These are phyloP conservation scores for Nautilus pompilius DNA, from an alignment of 1,140 invertebrate species.

Conservation along the genomic window DNA sequence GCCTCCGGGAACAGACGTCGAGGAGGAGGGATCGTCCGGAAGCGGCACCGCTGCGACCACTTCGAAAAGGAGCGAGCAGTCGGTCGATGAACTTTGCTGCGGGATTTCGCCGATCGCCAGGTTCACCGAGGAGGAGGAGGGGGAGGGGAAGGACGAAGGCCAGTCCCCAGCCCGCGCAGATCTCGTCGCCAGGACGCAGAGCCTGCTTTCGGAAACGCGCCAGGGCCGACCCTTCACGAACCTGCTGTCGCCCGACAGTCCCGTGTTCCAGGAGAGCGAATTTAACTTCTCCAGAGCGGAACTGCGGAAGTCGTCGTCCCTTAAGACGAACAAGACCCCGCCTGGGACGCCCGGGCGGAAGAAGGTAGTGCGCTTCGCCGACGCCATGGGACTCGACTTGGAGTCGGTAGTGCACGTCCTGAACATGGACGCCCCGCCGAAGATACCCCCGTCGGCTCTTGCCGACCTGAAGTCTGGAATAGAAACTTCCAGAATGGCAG, in stretches of 20 bases:
- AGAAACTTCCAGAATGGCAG: constrained; percentile 24
- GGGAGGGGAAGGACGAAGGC: constrained; percentile 9
- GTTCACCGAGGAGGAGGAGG: constrained; percentile 12
- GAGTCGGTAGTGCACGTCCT: constrained; percentile 72
- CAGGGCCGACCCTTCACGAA: neutral
- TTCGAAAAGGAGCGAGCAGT: constrained; percentile 10
- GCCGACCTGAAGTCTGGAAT: constrained; percentile 38
- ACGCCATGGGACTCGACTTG: constrained; percentile 87
- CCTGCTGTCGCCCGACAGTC: constrained; percentile 23
- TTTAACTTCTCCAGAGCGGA: constrained; percentile 43
- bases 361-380: constrained; percentile 93
- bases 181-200: neutral
- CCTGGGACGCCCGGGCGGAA: constrained; percentile 71
- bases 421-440: constrained; percentile 48
- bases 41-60: neutral
- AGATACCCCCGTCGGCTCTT: constrained; percentile 50
- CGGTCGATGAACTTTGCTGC: neutral
- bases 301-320: constrained; percentile 61
- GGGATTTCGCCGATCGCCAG: constrained; percentile 8
- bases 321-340: constrained; percentile 88
- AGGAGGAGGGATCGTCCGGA: constrained; percentile 5
- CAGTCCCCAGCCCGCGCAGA: neutral
- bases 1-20: constrained; percentile 4
- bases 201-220: constrained; percentile 3
- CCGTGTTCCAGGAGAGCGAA: constrained; percentile 43